Base-by-base conservation (phyloP, 2,113 vertebrate genomes). In the Girardinichthys multiradiatus region DNA sequence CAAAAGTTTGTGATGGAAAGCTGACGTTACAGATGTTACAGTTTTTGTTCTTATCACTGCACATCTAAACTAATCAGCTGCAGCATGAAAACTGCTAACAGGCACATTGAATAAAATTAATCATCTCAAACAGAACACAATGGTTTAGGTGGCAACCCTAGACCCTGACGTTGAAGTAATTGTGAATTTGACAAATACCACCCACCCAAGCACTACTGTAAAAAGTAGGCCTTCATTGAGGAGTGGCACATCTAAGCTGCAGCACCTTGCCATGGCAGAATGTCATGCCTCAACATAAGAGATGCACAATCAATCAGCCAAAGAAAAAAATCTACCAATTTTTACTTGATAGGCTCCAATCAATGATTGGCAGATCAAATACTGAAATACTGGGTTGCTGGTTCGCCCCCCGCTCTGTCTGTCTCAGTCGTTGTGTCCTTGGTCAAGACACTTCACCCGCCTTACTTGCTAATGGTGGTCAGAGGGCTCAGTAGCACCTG, bases 1-100 rank as follows among this genome's bases (percentile, higher is more conserved):
- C 17, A 51, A 48, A 66, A 15, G 24, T 39, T 45, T 68, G 19
- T 64, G 35, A 62, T 51, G 27, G 62, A 57, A 27, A 71, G 66
- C 31, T 75, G 59, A 72, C 51, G 26, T 30, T 5, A 45, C n/a
- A 70, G 67, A 58, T 58, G 33, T 26, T 33, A n/a, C 9, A 27
- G 14, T 60, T 6, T 61, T 26, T 27, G n/a, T 35, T 37, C 33
- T 57, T 57, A 21, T 33, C 27, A 14, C 51, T 68, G 48, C 24
- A 71, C 42, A 54, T 51, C 14, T 27, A 58, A 17, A 58, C 8
- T 58, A 31, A 37, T 69, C 30, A 58, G 35, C 31, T 21, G 35
- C 30, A 39, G 15, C 15, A 28, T 58, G 33, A 24, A 57, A 57
- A 57, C 13, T 24, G 57, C 65, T 68, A 30, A 68, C 29, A 51